Conservation (phyloP, 2,113 vertebrate genomes). For the Bambusicola thoracicus region DNA sequence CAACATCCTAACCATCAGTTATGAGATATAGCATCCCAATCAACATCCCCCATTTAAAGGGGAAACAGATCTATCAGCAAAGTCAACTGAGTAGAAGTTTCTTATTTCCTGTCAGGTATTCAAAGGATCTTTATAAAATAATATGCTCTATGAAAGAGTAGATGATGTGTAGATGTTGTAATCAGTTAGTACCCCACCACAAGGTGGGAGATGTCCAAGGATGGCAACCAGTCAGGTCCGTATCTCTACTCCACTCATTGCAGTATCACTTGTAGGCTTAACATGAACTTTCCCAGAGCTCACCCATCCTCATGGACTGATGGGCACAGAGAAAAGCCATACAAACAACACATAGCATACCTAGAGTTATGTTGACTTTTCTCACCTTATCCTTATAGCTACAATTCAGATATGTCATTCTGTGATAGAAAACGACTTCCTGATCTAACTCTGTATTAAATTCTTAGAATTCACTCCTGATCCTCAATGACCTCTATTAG, state of each 20-base stretch:
- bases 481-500: background rate
- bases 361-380: background rate
- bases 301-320: too few relatives aligned
- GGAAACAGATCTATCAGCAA: background rate
- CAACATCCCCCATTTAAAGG: background rate
- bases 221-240: background rate
- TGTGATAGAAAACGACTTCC: background rate
- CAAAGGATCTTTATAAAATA: background rate
- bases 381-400: background rate
- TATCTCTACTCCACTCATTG: background rate
- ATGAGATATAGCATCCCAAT: background rate
- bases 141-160: background rate
- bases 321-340: background rate
- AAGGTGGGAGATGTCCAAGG: background rate
- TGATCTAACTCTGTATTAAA: background rate
- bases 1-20: background rate
- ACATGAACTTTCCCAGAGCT: background rate
- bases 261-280: background rate
- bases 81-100: background rate
- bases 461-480: background rate
- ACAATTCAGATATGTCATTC: background rate
- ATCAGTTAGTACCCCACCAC: background rate
- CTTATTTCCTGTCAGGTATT: background rate
- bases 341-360: background rate
- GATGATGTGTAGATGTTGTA: background rate